These are phyloP conservation scores for Holocentrus rufus DNA, from an alignment of 2,797 vertebrate species.

Conservation along the genomic window DNA sequence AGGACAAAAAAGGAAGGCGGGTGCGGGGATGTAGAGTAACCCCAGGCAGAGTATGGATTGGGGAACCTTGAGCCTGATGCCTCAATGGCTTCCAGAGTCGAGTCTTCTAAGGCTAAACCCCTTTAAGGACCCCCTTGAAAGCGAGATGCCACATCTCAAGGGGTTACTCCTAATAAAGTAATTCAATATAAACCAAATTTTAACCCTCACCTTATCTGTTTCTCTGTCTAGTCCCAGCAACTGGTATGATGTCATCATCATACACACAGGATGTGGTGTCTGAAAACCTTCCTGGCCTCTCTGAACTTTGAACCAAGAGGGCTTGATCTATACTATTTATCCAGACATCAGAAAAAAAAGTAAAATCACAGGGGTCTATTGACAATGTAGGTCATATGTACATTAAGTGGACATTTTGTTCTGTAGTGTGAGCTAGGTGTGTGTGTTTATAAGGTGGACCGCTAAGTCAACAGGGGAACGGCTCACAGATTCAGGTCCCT, in stretches of 20 bases:
- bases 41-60: constrained; percentile 56
- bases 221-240: constrained; percentile 39
- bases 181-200: no score
- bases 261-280: constrained; percentile 51
- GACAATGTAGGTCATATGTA: constrained; percentile 66
- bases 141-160: no score
- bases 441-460: constrained; percentile 39
- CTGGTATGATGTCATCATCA: constrained; percentile 48
- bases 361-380: constrained; percentile 49
- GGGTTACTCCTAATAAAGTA: no score
- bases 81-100: constrained; percentile 75
- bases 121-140: no score
- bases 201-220: no score
- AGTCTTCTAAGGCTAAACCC: constrained; percentile 59
- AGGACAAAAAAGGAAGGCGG: constrained; percentile 69
- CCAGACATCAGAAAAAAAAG: constrained; percentile 57
- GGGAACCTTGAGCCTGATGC: constrained; percentile 70
- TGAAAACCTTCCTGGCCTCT: constrained; percentile 52
- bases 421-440: constrained; percentile 36
- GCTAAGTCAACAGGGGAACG: constrained; percentile 63
- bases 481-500: constrained; percentile 32
- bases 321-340: constrained; percentile 64
- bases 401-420: constrained; percentile 48
- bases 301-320: constrained; percentile 52
- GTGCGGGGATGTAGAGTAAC: constrained; percentile 68